These are phyloP conservation scores for Cuculus canorus DNA, from an alignment of 2,797 vertebrate genomes.

Conservation along the genomic window DNA sequence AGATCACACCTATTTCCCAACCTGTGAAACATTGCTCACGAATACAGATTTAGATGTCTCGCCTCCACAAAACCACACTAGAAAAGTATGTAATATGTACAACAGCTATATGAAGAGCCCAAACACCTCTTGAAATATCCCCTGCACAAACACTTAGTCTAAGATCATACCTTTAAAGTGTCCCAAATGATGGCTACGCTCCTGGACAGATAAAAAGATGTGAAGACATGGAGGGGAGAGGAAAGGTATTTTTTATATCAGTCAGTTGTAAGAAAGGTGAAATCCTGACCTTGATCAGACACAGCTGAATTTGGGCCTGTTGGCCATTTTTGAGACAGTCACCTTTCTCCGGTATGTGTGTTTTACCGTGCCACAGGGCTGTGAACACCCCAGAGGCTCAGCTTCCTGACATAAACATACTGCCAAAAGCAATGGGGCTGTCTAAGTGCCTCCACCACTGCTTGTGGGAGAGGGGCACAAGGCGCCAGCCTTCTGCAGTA, in stretches of 20 bases:
- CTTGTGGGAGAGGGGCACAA: not conserved
- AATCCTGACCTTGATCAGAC: not conserved
- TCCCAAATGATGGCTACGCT: not conserved
- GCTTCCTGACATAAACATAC: not conserved
- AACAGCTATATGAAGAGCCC: not conserved
- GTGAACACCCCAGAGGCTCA: not conserved
- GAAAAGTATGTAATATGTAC: not conserved
- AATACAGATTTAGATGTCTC: not conserved
- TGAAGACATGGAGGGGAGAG: not conserved
- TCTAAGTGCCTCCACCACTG: not conserved
- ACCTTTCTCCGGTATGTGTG: not conserved
- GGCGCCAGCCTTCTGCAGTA: not conserved
- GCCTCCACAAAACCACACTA: not conserved
- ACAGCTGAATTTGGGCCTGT: not conserved
- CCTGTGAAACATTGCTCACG: not conserved
- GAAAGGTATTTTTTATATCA: not conserved
- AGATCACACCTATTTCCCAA: not conserved
- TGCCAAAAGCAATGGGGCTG: not conserved
- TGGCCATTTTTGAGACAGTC: not conserved
- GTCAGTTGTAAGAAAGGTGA: not conserved
- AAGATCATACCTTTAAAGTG: not conserved
- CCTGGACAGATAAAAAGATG: not conserved
- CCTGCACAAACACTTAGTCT: not conserved
- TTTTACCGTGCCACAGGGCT: not conserved
- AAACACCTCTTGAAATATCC: not conserved